phyloP scores from a whole-genome alignment of 2,888 invertebrate genomes.

The Zygaena filipendulae region DNA sequence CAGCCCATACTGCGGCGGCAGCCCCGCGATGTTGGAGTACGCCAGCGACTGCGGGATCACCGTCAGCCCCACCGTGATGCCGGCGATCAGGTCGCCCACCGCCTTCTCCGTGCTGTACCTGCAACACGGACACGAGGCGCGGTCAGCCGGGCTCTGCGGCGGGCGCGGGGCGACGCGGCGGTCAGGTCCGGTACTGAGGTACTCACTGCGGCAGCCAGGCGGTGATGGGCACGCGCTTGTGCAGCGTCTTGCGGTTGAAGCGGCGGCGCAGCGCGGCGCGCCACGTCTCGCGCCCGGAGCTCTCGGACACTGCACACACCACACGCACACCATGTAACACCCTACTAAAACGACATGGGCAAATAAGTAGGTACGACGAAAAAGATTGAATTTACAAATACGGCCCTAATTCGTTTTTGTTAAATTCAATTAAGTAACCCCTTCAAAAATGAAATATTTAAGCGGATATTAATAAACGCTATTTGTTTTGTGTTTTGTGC shows the following conservation, averaged over 20 bases:
- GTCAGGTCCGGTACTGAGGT: background rate
- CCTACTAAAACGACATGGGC: too few species aligned
- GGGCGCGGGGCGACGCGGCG: too few species aligned
- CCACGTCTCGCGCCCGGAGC: slow-evolving; percentile 38
- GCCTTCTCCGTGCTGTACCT: slow-evolving; percentile 77
- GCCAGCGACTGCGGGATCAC: slow-evolving; percentile 93
- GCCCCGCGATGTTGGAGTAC: slow-evolving; percentile 82
- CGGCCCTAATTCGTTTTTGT: too few species aligned
- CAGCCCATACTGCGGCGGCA: slow-evolving; percentile 87
- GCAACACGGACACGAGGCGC: too few species aligned
- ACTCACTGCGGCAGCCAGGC: slow-evolving; percentile 77
- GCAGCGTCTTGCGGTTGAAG: slow-evolving; percentile 76
- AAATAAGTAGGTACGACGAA: too few species aligned
- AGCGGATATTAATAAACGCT: too few species aligned
- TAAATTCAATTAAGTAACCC: too few species aligned
- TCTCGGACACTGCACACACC: slow-evolving; percentile 55
- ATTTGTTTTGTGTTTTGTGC: too few species aligned
- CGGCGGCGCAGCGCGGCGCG: slow-evolving; percentile 51
- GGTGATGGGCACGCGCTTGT: slow-evolving; percentile 79
- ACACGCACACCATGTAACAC: too few species aligned
- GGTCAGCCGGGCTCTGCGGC: background rate
- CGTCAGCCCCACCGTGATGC: slow-evolving; percentile 91
- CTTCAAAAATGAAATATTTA: too few species aligned
- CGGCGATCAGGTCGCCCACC: slow-evolving; percentile 89
- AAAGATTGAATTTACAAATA: too few species aligned